Evolutionary conservation across 2,797 vertebrate genomes (phyloP), one percentile per base, ranked within the genome.

Genomic region (Pterois miles): DNA sequence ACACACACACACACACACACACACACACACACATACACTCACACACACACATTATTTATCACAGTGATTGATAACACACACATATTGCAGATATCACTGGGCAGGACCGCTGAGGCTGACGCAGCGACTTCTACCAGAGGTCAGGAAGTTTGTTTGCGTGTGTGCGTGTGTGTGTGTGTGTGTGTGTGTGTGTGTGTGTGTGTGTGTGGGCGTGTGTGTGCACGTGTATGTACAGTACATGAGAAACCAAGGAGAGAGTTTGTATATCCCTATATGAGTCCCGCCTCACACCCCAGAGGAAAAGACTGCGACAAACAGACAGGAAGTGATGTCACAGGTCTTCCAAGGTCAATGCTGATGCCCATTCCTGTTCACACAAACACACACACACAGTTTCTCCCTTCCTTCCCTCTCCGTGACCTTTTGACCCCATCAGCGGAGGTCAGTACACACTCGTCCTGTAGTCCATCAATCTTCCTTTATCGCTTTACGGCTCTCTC

Each of bases 321-420:
- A 83, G 86, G 83, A 90, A 86, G 76, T 87, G 88, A 91, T 73
- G 62, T 88, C 68, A 89, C 54, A 20, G 58, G 74, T 66, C 52
- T 8, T 29, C 56, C 84, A 87, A 90, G 86, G 90, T 89, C 79
- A 66, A 18, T 5, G 7, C 22, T 29, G 64, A 5, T 16, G 46
- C 54, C 29, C 31, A 23, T 69, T 74, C 29, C 40, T 57, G 54
- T 70, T 46, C 6, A 22, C 31, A 59, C 57, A 22, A 31, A 13
- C 5, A 12, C 57, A 33, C 43, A 52, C 66, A 16, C 18, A 25
- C 33, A 38, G 2, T 22, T 34, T 43, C 71, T 68, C n/a, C 68
- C 8, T 18, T 46, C 66, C 59, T 20, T 38, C 40, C 3, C 12
- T 74, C 46, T 27, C 68, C 2, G 1, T 31, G 68, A 83, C 70